Evolutionary conservation across 2,113 vertebrate species (phyloP).

Genomic region (Phaethon lepturus): DNA sequence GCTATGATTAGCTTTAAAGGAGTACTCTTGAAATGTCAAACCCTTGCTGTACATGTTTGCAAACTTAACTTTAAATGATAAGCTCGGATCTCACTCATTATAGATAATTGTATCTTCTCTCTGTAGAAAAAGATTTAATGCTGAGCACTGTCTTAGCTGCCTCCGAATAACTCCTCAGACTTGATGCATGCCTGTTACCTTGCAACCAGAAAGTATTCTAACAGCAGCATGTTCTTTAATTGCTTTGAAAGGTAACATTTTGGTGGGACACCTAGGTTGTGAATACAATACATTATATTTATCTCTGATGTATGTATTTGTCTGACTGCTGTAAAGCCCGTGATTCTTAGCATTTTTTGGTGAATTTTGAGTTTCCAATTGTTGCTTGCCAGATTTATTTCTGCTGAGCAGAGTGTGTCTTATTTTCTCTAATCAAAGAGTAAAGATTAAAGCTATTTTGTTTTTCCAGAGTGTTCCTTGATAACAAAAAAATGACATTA

Average conservation of each 20-base stretch:
- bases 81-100: conserved; percentile 24
- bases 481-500: background rate
- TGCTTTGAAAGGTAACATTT: background rate
- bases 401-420: background rate
- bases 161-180: background rate
- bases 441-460: background rate
- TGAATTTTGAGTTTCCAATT: background rate
- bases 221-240: background rate
- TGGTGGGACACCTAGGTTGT: background rate
- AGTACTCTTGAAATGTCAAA: conserved; percentile 44
- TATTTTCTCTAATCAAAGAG: conserved; percentile 12
- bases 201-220: background rate
- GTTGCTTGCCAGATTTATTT: background rate
- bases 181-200: background rate
- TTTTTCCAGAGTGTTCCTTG: background rate
- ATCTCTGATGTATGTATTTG: background rate
- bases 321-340: background rate
- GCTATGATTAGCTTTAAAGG: background rate
- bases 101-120: conserved; percentile 24
- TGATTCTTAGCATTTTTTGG: background rate
- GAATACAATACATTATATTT: background rate
- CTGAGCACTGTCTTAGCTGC: background rate
- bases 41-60: conserved; percentile 4
- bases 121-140: background rate
- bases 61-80: conserved; percentile 52